phyloP scores from a whole-genome alignment of 2,888 invertebrate genomes.

The Himalopsyche anomala region DNA sequence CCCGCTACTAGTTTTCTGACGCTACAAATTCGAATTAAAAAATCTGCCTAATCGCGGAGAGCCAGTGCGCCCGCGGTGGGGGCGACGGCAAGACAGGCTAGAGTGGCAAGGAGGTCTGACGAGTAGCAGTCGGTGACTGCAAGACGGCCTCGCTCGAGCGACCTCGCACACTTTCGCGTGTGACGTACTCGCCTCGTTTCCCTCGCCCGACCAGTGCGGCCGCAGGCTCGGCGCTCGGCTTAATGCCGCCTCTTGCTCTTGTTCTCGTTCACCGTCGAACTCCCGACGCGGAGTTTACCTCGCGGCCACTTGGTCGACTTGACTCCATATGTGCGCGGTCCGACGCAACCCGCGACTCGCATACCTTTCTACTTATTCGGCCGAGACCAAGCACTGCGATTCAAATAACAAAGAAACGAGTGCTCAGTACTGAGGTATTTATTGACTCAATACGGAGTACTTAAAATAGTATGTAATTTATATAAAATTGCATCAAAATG shows the following conservation, averaged over 20 bases:
- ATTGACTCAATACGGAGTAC: too few species aligned
- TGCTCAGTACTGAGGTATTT: too few species aligned
- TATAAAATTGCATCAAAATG: too few species aligned
- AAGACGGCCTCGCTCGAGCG: slow-evolving; percentile 16
- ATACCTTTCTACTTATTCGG: slow-evolving; percentile 32
- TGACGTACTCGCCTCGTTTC: not conserved
- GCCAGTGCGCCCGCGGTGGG: not conserved
- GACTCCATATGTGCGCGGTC: not conserved
- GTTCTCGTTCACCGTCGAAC: not conserved
- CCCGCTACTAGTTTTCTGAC: too few species aligned
- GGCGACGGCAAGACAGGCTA: not conserved
- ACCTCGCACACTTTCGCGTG: slow-evolving; percentile 21
- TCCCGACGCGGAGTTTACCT: too few species aligned
- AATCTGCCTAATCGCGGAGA: too few species aligned
- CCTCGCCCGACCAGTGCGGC: not conserved
- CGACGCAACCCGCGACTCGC: slow-evolving; percentile 27
- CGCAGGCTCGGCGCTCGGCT: not conserved
- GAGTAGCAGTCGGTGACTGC: not conserved
- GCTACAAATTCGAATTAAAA: too few species aligned
- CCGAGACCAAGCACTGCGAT: not conserved
- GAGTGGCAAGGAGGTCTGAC: not conserved
- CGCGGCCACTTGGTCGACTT: too few species aligned
- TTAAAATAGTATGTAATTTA: too few species aligned
- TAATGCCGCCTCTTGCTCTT: slow-evolving; percentile 1
- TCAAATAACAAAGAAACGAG: not conserved